Base-by-base conservation (phyloP, 2,113 vertebrate genomes). In the Caranx melampygus region DNA sequence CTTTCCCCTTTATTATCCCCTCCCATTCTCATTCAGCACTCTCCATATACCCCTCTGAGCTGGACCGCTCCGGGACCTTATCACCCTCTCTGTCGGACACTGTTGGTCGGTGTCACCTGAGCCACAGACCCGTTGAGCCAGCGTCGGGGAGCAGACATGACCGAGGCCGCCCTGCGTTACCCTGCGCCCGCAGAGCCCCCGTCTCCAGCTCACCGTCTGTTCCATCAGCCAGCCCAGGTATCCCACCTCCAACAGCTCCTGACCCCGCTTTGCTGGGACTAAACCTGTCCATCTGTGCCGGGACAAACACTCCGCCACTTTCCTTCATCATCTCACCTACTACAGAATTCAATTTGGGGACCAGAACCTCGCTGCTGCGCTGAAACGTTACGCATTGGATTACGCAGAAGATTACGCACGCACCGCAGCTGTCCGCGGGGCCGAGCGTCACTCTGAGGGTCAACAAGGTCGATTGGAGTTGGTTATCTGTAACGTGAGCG, bases 111-210 rank as follows among this genome's bases (percentile, higher is more conserved):
- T 89, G 91, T 94, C 89, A 92, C 90, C 85, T 86, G 86, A 89
- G 80, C 82, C 72, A 75, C 84, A 83, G 73, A 90, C 70, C 77
- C 85, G 40, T 83, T 80, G 83, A 92, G 74, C 81, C 78, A 84
- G 79, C 79, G 86, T 72, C 81, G 86, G 81, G 75, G 66, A 77
- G 92, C 91, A 92, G 93, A 91, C 94, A 95, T 95, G 94, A 92
- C 82, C 88, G 85, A 91, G 88, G 74, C 83, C 76, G 76, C 81
- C 71, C 81, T 81, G 73, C 83, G 86, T 82, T 90, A 88, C 76
- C 89, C 91, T 89, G 91, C 87, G 90, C 91, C 88, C 82, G 88
- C 89, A 87, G 88, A 92, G 80, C 88, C 88, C 66, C 88, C 90
- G 65, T 92, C 83, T 91, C 87, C 83, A 89, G 82, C 83, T 88